These are phyloP conservation scores for Aptenodytes patagonicus DNA, from an alignment of 2,113 vertebrate genomes.

Conservation along the genomic window DNA sequence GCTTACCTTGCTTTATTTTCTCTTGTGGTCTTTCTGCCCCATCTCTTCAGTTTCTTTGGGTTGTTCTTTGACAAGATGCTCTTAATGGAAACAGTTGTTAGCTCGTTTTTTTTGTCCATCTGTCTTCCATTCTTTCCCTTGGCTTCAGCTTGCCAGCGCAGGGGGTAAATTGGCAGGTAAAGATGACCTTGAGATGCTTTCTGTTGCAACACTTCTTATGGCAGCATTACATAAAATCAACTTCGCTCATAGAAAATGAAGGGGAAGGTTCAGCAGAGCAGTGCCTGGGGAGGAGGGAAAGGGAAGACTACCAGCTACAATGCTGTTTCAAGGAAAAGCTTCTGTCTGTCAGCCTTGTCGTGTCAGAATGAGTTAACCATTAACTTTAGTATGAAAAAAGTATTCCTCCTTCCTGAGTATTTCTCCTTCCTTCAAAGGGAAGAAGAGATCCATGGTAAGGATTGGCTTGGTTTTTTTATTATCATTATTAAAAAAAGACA, in stretches of 20 bases:
- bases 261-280: neutral
- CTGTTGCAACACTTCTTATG: neutral
- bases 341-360: neutral
- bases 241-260: neutral
- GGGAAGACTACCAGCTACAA: neutral
- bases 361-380: neutral
- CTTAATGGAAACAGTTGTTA: neutral
- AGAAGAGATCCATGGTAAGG: neutral
- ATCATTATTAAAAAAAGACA: neutral
- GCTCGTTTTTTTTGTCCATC: neutral
- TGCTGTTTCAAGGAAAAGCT: neutral
- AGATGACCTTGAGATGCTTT: neutral
- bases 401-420: neutral
- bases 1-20: neutral
- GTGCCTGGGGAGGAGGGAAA: neutral
- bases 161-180: neutral
- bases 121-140: neutral
- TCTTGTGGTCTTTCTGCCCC: neutral
- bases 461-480: neutral
- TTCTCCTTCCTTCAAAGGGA: neutral
- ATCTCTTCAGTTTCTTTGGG: neutral
- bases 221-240: neutral
- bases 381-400: neutral
- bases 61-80: neutral
- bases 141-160: neutral